Conservation (phyloP, 2,113 vertebrate genomes). For the Albula goreensis region DNA sequence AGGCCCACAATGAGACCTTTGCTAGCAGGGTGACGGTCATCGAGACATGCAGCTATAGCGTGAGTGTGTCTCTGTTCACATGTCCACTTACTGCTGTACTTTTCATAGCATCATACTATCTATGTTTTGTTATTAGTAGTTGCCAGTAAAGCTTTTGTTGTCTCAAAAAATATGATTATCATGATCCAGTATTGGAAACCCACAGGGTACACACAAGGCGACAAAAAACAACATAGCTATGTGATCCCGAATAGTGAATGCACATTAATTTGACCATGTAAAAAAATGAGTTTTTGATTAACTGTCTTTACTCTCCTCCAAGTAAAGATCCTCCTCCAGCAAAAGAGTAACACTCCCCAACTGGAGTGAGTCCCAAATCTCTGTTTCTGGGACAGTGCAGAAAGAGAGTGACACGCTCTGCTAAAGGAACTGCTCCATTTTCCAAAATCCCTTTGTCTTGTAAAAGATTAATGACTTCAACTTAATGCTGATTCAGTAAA, state of each 20-base stretch:
- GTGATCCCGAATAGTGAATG: not conserved
- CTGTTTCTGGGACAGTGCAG: conserved; percentile 1
- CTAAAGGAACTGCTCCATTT: not conserved
- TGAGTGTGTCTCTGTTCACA: conserved; percentile 49
- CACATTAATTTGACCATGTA: not conserved
- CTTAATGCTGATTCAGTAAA: not conserved
- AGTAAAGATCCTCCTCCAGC: not conserved
- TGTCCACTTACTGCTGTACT: not conserved
- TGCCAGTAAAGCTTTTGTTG: not conserved
- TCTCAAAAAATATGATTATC: not conserved
- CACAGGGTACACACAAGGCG: too few species aligned
- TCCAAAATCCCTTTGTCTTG: not conserved
- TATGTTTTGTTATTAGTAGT: not conserved
- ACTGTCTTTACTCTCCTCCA: too few species aligned
- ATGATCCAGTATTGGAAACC: not conserved
- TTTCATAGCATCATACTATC: not conserved
- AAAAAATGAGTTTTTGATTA: not conserved
- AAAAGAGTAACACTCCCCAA: not conserved
- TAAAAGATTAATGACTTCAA: conserved; percentile 2
- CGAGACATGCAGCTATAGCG: conserved; percentile 77
- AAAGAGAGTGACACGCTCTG: not conserved
- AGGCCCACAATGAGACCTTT: conserved; percentile 80
- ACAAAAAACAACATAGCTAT: too few species aligned
- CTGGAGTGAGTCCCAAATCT: not conserved
- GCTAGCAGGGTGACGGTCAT: conserved; percentile 73